These are phyloP conservation scores for Xiphorhynchus erythropygius DNA, from an alignment of 2,797 vertebrate genomes.

Conservation along the genomic window DNA sequence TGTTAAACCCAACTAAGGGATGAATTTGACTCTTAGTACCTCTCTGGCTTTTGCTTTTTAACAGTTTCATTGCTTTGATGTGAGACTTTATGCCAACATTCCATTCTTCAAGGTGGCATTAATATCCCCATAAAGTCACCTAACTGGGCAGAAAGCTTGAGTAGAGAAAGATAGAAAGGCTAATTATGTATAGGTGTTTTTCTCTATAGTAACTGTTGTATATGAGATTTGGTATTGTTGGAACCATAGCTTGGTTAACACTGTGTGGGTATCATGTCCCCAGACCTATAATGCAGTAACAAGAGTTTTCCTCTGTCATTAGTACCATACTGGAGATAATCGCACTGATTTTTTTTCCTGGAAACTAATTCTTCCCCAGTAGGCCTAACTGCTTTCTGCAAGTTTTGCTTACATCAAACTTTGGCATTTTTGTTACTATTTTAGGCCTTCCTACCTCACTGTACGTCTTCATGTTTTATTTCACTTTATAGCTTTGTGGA, in stretches of 20 bases:
- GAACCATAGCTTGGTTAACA: background rate
- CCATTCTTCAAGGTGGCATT: background rate
- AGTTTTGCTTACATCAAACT: no score
- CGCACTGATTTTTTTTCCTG: no score
- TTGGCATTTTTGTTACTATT: no score
- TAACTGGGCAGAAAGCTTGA: background rate
- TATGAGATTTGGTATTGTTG: background rate
- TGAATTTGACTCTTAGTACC: background rate
- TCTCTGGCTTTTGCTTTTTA: background rate
- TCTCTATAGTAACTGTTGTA: background rate
- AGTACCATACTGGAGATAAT: background rate
- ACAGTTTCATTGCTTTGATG: background rate
- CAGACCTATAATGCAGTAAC: background rate
- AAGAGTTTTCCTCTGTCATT: background rate
- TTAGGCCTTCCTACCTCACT: no score
- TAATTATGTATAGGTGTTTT: background rate
- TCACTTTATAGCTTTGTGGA: no score
- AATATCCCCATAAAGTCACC: background rate
- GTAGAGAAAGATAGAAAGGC: background rate
- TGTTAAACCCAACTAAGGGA: background rate
- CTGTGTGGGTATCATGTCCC: background rate
- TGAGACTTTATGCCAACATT: background rate
- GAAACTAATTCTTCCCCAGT: no score
- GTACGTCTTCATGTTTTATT: no score
- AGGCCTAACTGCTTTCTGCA: no score